Evolutionary conservation across 2,888 invertebrate genomes (phyloP), one percentile per base, ranked within the genome.

Genomic region (Lepas anatifera): DNA sequence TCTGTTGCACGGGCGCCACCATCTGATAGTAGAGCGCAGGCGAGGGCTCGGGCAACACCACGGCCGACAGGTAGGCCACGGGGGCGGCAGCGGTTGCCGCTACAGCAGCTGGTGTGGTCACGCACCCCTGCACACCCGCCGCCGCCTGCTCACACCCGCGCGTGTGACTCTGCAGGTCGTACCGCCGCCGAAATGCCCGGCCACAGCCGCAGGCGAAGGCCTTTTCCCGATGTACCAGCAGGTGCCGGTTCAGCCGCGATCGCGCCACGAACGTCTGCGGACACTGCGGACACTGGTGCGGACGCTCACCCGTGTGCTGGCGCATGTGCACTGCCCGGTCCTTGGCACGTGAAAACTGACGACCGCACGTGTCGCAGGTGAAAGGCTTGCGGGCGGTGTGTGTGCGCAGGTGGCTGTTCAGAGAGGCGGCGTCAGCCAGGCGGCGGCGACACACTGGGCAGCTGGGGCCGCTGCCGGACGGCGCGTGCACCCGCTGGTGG

Each of bases 371-470:
- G 8, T 70, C 68, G 67, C 74, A 74, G 22, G 43, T 46, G 68
- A 72, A 73, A n/a, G 74, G 73, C 43, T 71, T 71, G 35, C 70
- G 70, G 6, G 70, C 73, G 16, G 71, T 69, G 69, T 74, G 74
- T 8, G 71, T 70, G 18, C 72, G 72, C 22, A 43, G 43, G 48
- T 74, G 74, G 58, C 72, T 69, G 29, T 70, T 70, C 52, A 69
- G 71, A 35, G 73, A 74, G 52, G 73, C 72, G 22, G 69, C 58
- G 69, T 72, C 72, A 32, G 64, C 25, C 25, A 52, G 63, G 11
- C 25, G 63, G 25, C 63, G 46, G 16, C 69, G 67, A 68, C 74
- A 74, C 16, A 70, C 37, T 18, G 71, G 50, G 70, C 74, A 74
- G 3, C 52, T 29, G 50, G 64, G 70, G 35, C 22, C 13, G 22